Evolutionary conservation across 23 tunicate genomes (phyloP).

Genomic region (Botrylloides violaceus): DNA sequence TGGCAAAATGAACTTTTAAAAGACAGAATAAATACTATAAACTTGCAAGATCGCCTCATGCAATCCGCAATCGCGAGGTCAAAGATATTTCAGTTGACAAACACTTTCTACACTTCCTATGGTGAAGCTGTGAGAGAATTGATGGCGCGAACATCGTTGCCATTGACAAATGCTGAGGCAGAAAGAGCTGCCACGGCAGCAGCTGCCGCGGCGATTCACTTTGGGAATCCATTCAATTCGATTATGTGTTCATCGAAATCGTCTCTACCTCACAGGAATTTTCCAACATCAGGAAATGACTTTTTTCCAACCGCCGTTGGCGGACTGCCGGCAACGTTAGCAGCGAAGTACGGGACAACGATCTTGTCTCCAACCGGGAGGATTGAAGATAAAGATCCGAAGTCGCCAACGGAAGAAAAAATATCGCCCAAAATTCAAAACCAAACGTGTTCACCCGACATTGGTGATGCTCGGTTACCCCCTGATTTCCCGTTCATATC

Average conservation of each 20-base stretch:
- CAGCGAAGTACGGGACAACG: background rate
- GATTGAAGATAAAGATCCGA: background rate
- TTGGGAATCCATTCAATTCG: conserved; percentile 14
- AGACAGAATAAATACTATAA: background rate
- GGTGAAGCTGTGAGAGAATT: conserved; percentile 38
- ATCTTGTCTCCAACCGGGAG: background rate
- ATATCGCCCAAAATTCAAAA: background rate
- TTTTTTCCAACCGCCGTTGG: background rate
- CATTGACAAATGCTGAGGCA: background rate
- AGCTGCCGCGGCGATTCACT: conserved; percentile 16
- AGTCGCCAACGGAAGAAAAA: background rate
- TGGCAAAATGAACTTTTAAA: background rate
- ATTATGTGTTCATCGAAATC: background rate
- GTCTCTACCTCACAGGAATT: background rate
- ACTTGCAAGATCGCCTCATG: background rate
- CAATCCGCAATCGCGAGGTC: conserved; percentile 2
- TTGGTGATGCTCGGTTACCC: background rate
- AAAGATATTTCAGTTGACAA: conserved; percentile 21
- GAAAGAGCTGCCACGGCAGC: conserved; percentile 27
- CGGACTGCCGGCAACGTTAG: background rate
- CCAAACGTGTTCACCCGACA: background rate
- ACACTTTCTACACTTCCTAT: conserved; percentile 27
- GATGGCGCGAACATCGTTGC: background rate
- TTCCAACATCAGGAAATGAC: background rate
- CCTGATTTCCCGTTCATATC: background rate